Conservation (phyloP, 1,140 invertebrate species). For the Teleogryllus occipitalis region DNA sequence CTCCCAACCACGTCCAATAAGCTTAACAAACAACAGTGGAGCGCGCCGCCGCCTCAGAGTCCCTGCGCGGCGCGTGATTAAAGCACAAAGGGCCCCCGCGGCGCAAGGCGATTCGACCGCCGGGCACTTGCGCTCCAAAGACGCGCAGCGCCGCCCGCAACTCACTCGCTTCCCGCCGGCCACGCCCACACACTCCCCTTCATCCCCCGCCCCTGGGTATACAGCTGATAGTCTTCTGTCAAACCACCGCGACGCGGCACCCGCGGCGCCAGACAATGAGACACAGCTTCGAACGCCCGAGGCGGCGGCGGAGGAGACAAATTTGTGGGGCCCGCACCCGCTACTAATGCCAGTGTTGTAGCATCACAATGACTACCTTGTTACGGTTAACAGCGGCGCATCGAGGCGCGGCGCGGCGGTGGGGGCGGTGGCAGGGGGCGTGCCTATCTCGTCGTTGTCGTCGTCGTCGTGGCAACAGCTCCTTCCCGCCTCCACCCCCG, state of each 20-base stretch:
- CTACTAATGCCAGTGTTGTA: neutral
- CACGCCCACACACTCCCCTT: too few species aligned
- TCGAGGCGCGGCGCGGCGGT: neutral
- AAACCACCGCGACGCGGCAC: neutral
- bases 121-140: too few species aligned
- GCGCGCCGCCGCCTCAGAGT: too few species aligned
- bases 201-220: neutral
- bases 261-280: neutral
- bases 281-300: neutral
- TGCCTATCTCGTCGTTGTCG: neutral
- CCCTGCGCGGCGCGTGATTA: too few species aligned
- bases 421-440: too few species aligned
- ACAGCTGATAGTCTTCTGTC: slow-evolving; percentile 3
- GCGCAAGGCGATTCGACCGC: too few species aligned
- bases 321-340: neutral
- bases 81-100: too few species aligned
- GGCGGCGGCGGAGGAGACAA: neutral
- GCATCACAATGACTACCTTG: neutral
- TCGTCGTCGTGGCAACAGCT: neutral
- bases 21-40: too few species aligned
- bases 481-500: too few species aligned
- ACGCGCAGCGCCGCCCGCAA: too few species aligned
- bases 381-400: neutral
- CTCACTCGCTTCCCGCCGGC: too few species aligned
- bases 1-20: too few species aligned